Percentiles rank a stretch among this genome's conserved stretches.
These are phyloP conservation scores for Microctonus aethiopoides DNA, from an alignment of 2,888 invertebrate genomes.

Conservation along the genomic window DNA sequence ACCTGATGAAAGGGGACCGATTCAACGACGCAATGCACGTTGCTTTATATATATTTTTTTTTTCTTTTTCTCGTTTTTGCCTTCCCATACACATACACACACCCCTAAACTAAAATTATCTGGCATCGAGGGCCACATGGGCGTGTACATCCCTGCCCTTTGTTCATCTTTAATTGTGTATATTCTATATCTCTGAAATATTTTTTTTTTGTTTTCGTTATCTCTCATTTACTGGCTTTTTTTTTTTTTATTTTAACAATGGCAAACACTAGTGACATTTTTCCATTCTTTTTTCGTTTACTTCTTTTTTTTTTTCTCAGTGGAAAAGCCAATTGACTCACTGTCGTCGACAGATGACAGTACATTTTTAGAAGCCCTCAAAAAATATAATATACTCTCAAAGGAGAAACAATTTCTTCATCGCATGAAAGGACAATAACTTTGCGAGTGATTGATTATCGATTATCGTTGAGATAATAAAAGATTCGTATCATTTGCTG, in stretches of 20 bases:
- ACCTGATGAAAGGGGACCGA: constrained; percentile 26
- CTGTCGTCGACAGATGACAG: constrained; percentile 30
- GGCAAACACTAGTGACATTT: constrained; percentile 20
- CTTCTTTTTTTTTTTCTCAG: constrained; percentile 7
- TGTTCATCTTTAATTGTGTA: constrained; percentile 31
- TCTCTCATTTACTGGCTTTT: background rate
- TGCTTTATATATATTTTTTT: background rate
- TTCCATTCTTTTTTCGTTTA: constrained; percentile 1
- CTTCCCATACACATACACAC: background rate
- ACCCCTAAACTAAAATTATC: constrained; percentile 29
- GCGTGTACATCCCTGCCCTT: constrained; percentile 22
- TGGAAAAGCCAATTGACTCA: constrained; percentile 29
- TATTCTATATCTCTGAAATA: constrained; percentile 1
- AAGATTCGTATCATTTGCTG: background rate
- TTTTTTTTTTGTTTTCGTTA: background rate
- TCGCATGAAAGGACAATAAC: background rate
- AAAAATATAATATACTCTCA: constrained; percentile 19
- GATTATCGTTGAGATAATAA: constrained; percentile 21
- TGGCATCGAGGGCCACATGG: constrained; percentile 16
- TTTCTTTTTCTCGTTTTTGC: background rate
- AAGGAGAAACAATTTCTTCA: constrained; percentile 20
- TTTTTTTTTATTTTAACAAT: constrained; percentile 1
- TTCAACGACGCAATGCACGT: constrained; percentile 17
- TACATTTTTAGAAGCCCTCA: constrained; percentile 13
- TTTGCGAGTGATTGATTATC: constrained; percentile 28